Evolutionary conservation across 2,888 invertebrate genomes (phyloP).

Genomic region (Odontocerum albicorne): DNA sequence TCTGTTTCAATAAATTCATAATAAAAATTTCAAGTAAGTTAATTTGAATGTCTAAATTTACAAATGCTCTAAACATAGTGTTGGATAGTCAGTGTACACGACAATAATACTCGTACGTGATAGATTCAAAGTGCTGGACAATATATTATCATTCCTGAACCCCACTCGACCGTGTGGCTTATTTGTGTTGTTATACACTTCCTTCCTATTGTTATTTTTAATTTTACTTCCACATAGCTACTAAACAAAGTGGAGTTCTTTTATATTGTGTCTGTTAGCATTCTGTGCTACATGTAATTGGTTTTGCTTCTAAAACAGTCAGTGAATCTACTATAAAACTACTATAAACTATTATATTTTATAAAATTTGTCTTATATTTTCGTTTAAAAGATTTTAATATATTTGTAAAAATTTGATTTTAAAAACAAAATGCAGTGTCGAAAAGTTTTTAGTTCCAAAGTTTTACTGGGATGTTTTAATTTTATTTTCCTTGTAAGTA

Average conservation of each 20-base stretch:
- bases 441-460: slow-evolving; percentile 34
- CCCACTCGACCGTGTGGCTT: slow-evolving; percentile 27
- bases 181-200: slow-evolving; percentile 30
- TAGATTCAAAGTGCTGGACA: slow-evolving; percentile 10
- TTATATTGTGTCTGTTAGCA: neutral
- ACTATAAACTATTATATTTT: slow-evolving; percentile 13
- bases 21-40: too few species aligned
- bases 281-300: neutral
- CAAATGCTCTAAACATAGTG: too few species aligned
- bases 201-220: slow-evolving; percentile 36
- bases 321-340: neutral
- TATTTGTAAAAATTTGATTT: slow-evolving; percentile 1
- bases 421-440: slow-evolving; percentile 29
- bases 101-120: slow-evolving; percentile 9
- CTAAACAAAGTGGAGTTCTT: slow-evolving; percentile 14
- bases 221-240: slow-evolving; percentile 21
- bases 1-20: too few species aligned
- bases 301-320: neutral
- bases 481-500: slow-evolving; percentile 65
- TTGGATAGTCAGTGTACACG: neutral
- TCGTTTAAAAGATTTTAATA: neutral
- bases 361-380: neutral
- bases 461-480: slow-evolving; percentile 65
- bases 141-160: slow-evolving; percentile 24
- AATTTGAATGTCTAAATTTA: too few species aligned